Evolutionary conservation across 2,888 invertebrate species (phyloP).

Genomic region (Tipula helvola): DNA sequence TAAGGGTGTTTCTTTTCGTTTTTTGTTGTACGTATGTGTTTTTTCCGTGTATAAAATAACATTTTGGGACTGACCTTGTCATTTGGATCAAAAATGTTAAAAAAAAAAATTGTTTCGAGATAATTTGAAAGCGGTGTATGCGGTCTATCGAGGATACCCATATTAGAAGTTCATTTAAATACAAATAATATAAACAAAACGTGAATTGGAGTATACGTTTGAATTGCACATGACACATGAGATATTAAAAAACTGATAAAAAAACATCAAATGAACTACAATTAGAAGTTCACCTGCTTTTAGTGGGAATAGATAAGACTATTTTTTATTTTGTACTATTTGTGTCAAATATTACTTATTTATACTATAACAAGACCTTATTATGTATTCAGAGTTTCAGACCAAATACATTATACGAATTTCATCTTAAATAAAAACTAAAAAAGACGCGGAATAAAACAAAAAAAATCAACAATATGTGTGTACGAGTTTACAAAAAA

Average conservation of each 20-base stretch:
- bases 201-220: neutral
- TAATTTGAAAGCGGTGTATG: neutral
- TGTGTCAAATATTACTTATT: neutral
- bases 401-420: neutral
- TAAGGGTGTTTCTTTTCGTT: neutral
- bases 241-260: neutral
- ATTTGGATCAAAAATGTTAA: neutral
- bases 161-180: neutral
- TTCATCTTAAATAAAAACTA: neutral
- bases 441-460: neutral
- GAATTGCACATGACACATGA: neutral
- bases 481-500: neutral
- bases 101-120: neutral
- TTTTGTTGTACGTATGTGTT: neutral
- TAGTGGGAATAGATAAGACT: neutral
- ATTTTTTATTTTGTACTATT: neutral
- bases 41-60: neutral
- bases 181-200: neutral
- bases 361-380: neutral
- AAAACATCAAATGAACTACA: neutral
- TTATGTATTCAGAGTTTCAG: neutral
- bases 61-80: neutral
- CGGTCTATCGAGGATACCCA: neutral
- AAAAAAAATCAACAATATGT: neutral
- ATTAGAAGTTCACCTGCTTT: neutral